phyloP scores from a whole-genome alignment of 2,797 vertebrate genomes.

The Diceros bicornis region DNA sequence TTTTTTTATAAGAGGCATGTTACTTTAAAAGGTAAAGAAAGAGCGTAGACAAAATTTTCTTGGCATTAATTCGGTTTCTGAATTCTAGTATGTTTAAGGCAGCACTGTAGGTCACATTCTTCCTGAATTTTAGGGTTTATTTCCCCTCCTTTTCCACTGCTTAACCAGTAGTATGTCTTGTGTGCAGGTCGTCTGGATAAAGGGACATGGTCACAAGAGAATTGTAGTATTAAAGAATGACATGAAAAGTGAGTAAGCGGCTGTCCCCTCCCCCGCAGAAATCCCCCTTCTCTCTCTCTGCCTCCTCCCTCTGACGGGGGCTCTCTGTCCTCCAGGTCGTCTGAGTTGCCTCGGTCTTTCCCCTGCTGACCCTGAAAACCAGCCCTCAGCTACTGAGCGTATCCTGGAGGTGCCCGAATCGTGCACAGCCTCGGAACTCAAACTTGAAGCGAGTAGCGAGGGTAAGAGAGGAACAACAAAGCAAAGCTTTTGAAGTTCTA shows the following conservation, averaged over 20 bases:
- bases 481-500: background rate
- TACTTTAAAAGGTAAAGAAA: conserved; percentile 30
- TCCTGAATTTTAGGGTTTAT: conserved; percentile 11
- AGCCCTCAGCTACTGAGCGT: conserved; percentile 72
- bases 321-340: conserved; percentile 85
- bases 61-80: background rate
- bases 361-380: conserved; percentile 83
- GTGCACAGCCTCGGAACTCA: conserved; percentile 76
- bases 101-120: background rate
- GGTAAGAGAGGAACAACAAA: conserved; percentile 75
- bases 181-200: conserved; percentile 98
- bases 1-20: conserved; percentile 1
- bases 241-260: conserved; percentile 95
- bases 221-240: conserved; percentile 99
- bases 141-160: conserved; percentile 27
- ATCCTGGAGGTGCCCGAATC: conserved; percentile 77
- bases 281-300: background rate
- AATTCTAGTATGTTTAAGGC: conserved; percentile 1
- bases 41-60: background rate
- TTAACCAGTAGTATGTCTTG: conserved; percentile 76
- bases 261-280: background rate
- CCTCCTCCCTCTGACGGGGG: background rate
- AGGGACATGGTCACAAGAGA: conserved; percentile 98
- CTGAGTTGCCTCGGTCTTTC: conserved; percentile 87
- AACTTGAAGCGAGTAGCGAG: conserved; percentile 68